Evolutionary conservation across 2,113 vertebrate genomes (phyloP).

Genomic region (Sisor rabdophorus): DNA sequence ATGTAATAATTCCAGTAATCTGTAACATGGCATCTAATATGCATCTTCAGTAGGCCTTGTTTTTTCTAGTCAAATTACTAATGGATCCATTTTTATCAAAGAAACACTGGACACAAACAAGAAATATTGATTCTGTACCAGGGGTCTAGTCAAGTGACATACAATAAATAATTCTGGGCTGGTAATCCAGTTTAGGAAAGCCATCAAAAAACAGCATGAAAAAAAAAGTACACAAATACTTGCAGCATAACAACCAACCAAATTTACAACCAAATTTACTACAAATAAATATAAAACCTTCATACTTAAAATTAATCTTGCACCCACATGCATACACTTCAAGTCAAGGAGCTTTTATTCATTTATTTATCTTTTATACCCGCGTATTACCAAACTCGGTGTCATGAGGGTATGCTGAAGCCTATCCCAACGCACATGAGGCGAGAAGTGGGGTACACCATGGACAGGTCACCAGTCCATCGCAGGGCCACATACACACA

Average conservation of each 20-base stretch:
- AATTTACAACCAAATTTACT: neutral
- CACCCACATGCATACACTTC: no score
- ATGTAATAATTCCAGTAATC: conserved; percentile 12
- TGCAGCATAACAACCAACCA: neutral
- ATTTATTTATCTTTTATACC: no score
- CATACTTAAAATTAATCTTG: no score
- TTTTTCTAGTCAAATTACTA: neutral
- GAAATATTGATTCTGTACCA: neutral
- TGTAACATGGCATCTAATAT: conserved; percentile 6
- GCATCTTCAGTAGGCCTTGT: neutral
- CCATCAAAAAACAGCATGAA: neutral
- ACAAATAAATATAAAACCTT: neutral
- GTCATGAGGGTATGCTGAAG: no score
- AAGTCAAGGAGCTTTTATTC: no score
- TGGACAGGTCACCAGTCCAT: no score
- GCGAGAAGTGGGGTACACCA: no score
- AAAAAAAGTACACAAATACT: neutral
- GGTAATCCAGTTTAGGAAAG: no score
- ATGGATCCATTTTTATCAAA: neutral
- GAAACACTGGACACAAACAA: neutral
- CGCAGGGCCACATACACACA: no score
- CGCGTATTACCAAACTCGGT: no score
- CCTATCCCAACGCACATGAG: no score
- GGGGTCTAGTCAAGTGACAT: neutral
- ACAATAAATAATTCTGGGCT: neutral